phyloP scores from a whole-genome alignment of 2,113 vertebrate genomes.

The Gorsachius goisagi region DNA sequence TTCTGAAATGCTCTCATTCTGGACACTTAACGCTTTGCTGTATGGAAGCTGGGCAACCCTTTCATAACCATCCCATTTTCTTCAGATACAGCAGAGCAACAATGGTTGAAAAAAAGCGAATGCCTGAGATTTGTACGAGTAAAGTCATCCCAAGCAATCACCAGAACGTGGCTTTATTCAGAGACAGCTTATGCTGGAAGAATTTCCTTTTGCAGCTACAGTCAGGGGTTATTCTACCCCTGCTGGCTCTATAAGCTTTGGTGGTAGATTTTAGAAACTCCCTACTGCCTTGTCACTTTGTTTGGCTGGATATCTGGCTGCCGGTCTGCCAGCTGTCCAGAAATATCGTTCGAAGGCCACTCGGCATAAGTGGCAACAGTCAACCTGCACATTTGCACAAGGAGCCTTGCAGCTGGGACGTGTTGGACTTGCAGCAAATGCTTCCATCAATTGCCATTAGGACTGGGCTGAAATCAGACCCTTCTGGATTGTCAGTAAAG shows the following conservation, averaged over 20 bases:
- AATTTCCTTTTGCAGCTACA: neutral
- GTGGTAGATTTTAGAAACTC: conserved; percentile 21
- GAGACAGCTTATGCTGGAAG: neutral
- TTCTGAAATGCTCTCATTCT: neutral
- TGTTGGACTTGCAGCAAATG: neutral
- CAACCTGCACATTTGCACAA: neutral
- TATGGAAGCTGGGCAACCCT: neutral
- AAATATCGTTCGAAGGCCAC: neutral
- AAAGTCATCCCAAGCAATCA: neutral
- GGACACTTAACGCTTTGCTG: neutral
- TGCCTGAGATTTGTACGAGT: accelerated
- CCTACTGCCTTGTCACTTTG: neutral
- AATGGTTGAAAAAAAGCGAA: neutral
- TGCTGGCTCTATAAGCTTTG: neutral
- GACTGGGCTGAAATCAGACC: neutral
- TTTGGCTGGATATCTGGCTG: neutral
- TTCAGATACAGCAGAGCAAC: neutral
- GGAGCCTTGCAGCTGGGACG: neutral
- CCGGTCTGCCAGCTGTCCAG: neutral
- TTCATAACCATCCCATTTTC: neutral
- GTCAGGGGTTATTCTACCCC: neutral
- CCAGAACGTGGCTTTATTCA: neutral
- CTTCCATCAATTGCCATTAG: neutral
- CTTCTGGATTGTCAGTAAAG: neutral
- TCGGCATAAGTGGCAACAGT: neutral